Base-by-base conservation (phyloP, 2,888 invertebrate genomes). In the Callyntrura guangdongensis region DNA sequence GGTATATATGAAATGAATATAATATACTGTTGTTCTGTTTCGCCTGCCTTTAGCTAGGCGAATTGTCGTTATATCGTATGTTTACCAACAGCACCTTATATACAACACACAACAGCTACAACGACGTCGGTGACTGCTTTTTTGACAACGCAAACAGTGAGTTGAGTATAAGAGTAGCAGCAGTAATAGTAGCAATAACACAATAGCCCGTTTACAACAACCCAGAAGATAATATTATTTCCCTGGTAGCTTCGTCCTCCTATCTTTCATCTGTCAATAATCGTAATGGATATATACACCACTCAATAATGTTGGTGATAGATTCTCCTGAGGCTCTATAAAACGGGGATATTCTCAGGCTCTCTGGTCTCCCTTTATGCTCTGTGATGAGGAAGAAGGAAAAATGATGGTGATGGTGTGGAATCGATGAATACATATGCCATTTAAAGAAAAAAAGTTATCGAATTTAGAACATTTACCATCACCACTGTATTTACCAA, bases 261-360 rank as follows among this genome's bases (percentile, higher is more conserved):
- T 72, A 86, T 86, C 86, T 81, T 69, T 90, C 90, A 90, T 90
- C 90, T 90, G 86, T 90, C 90, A 90, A 90, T 90, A 90, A 85
- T 90, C 90, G 90, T 90, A 90, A 90, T 90, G 90, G 90, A 90
- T 90, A 86, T 81, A 89, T 49, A 77, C 79, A 79, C 79, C 81
- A 90, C 90, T 90, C 90, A 90, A 90, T 90, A 90, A 90, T 79
- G 81, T 72, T 77, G 81, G 85, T 81, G 85, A 90, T 85, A 86
- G 69, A 67, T 89, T 89, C 84, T 89, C 89, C 89, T 56, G 84
- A 89, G 84, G 89, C 84, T 84, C 88, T 87, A 61, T 45, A 25
- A 49, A 79, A 74, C 25, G 56, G n/a, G 14, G 56, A 61, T 27
- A 81, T 59, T 59, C 6, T 12, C n/a, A 59, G 20, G 59, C 36